Percentiles rank a stretch among this genome's conserved stretches.
Evolutionary conservation across 2,888 invertebrate genomes (phyloP).

Genomic region (Drosophila nr. perissopoda): DNA sequence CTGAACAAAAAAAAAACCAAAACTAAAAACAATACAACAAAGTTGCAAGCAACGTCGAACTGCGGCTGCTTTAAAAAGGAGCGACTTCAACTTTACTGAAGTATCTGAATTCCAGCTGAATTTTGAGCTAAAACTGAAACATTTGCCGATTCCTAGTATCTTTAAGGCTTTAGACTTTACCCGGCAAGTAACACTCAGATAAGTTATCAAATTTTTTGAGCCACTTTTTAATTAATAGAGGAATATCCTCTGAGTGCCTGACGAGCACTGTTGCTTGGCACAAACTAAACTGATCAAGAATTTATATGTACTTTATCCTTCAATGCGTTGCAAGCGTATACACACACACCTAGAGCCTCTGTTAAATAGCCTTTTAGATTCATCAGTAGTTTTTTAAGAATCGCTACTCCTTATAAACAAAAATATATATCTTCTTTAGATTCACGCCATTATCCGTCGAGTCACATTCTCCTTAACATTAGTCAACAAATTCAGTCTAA

Average conservation of each 20-base stretch:
- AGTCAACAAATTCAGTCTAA: not conserved
- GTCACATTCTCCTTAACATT: not conserved
- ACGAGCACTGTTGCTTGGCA: not conserved
- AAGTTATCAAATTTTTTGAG: no score
- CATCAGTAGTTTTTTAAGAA: not conserved
- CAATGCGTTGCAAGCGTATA: not conserved
- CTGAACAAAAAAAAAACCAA: slow-evolving; percentile 8
- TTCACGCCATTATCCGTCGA: fast-evolving
- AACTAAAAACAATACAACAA: slow-evolving; percentile 24
- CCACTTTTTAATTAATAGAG: not conserved
- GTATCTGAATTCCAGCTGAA: not conserved
- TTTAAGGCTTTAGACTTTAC: no score
- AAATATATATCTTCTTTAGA: not conserved
- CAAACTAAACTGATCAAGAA: not conserved
- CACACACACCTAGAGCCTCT: not conserved
- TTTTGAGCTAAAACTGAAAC: not conserved
- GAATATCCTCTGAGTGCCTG: not conserved
- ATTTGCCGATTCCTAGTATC: no score
- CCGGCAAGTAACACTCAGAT: no score
- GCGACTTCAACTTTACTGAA: not conserved
- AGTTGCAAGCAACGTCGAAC: slow-evolving; percentile 22
- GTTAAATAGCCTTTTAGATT: no score
- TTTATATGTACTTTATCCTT: not conserved
- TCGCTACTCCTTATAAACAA: not conserved
- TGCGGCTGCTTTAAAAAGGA: slow-evolving; percentile 18